Conservation (phyloP, 1,140 invertebrate species). For the Hesperophylax magnus region DNA sequence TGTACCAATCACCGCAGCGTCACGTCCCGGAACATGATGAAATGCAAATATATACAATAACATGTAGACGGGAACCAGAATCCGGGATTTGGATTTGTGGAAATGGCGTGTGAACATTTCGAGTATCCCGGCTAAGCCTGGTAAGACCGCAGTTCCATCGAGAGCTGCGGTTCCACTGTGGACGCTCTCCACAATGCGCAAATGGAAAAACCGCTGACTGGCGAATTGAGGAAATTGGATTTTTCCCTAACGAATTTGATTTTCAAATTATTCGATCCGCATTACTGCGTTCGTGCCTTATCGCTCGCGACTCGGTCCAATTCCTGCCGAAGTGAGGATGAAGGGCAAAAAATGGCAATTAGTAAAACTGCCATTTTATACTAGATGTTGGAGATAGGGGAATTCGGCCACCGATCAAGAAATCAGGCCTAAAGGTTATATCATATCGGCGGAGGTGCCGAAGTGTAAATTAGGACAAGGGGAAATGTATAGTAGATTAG, state of each 20-base stretch:
- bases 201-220: constrained; percentile 47
- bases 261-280: constrained; percentile 43
- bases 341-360: constrained; percentile 15
- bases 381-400: too few relatives aligned
- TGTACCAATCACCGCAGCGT: too few relatives aligned
- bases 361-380: not conserved
- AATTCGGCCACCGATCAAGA: not conserved
- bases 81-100: too few relatives aligned
- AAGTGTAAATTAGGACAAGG: too few relatives aligned
- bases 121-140: not conserved
- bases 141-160: not conserved
- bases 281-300: constrained; percentile 28
- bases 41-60: too few relatives aligned
- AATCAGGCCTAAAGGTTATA: not conserved
- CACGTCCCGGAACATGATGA: too few relatives aligned
- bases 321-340: not conserved
- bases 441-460: too few relatives aligned
- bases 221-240: constrained; percentile 47
- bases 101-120: not conserved
- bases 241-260: constrained; percentile 49
- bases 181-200: constrained; percentile 26
- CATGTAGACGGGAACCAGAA: too few relatives aligned
- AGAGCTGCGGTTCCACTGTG: not conserved
- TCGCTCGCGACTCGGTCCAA: not conserved
- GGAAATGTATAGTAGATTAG: too few relatives aligned